Conservation (phyloP, 2,888 invertebrate species). For the Hecatera dysodea region DNA sequence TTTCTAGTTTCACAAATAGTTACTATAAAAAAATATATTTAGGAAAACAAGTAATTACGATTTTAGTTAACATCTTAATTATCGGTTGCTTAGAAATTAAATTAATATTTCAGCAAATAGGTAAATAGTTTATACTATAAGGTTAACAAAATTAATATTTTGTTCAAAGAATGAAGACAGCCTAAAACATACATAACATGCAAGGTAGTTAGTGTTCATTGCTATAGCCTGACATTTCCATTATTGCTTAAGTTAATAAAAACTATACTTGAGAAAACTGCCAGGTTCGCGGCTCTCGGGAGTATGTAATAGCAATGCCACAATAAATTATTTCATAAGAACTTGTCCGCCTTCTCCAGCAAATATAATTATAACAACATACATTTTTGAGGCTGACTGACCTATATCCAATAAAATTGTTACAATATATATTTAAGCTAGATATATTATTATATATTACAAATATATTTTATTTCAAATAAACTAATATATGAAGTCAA, state of each 20-base stretch:
- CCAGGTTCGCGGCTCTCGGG: neutral
- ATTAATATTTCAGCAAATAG: too few species aligned
- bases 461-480: neutral
- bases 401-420: neutral
- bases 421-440: neutral
- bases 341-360: neutral
- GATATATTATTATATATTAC: neutral
- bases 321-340: neutral
- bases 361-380: neutral
- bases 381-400: neutral
- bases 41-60: too few species aligned
- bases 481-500: neutral
- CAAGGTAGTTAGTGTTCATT: too few species aligned
- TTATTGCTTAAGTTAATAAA: neutral
- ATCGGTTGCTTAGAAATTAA: too few species aligned
- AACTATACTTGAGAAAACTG: neutral
- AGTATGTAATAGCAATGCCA: neutral
- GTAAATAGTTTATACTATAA: too few species aligned
- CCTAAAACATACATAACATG: too few species aligned
- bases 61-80: too few species aligned
- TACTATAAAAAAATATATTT: too few species aligned
- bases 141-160: too few species aligned
- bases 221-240: neutral
- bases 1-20: too few species aligned
- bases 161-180: too few species aligned